phyloP scores from a whole-genome alignment of 2,113 vertebrate genomes.

The Ramphastos sulfuratus region DNA sequence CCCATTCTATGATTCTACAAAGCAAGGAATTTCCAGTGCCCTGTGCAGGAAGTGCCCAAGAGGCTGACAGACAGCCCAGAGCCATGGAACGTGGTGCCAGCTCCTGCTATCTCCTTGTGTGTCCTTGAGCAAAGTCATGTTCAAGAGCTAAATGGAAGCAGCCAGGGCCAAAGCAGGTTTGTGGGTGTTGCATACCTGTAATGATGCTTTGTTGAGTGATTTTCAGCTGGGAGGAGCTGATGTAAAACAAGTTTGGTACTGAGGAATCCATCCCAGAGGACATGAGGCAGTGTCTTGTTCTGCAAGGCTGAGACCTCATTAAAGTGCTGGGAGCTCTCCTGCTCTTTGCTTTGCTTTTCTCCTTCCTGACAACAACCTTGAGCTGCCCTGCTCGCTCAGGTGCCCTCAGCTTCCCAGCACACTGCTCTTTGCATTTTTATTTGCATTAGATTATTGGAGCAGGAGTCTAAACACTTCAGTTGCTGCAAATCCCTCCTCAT shows the following conservation, averaged over 20 bases:
- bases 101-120: background rate
- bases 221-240: background rate
- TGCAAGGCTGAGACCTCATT: background rate
- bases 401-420: background rate
- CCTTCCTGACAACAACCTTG: background rate
- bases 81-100: background rate
- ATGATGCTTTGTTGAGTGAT: background rate
- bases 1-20: background rate
- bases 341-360: background rate
- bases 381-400: background rate
- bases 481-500: background rate
- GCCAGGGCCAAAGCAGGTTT: background rate
- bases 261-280: background rate
- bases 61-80: background rate
- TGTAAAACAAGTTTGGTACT: background rate
- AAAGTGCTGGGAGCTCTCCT: rapidly evolving
- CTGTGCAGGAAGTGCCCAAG: background rate
- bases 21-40: background rate
- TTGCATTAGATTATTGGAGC: background rate
- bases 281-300: background rate
- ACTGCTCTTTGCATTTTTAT: background rate
- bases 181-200: background rate
- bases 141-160: background rate
- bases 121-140: constrained; percentile 37
- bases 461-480: background rate